Conservation (phyloP, 1,140 invertebrate species). For the Ctenoplectra terminalis region DNA sequence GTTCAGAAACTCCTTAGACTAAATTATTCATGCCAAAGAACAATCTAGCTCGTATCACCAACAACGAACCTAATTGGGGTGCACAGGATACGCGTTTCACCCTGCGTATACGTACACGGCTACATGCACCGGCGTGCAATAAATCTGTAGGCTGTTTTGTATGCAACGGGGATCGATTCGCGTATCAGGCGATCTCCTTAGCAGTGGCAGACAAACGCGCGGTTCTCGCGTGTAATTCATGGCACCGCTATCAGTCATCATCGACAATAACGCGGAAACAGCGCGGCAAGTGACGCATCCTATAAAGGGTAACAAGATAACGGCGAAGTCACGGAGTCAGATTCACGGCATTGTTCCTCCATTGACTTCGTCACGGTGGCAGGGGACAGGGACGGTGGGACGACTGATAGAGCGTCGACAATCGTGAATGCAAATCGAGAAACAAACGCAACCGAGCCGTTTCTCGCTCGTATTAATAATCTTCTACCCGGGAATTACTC, state of each 20-base stretch:
- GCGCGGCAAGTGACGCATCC: constrained; percentile 30
- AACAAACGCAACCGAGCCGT: constrained; percentile 8
- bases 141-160: constrained; percentile 30
- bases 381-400: neutral
- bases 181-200: constrained; percentile 25
- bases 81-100: neutral
- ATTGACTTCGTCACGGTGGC: neutral
- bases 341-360: constrained; percentile 28
- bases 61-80: neutral
- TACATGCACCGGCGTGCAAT: neutral
- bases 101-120: neutral
- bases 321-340: constrained; percentile 12
- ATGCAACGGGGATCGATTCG: neutral
- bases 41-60: neutral
- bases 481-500: constrained; percentile 43
- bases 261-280: constrained; percentile 49
- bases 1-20: too few relatives aligned
- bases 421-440: constrained; percentile 40
- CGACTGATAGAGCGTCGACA: constrained; percentile 11
- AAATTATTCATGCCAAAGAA: neutral
- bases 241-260: constrained; percentile 38
- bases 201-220: constrained; percentile 8
- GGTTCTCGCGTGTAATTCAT: constrained; percentile 15
- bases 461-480: constrained; percentile 54
- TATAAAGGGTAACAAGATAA: constrained; percentile 46